Percentiles rank a stretch among this genome's conserved stretches.
phyloP scores from a whole-genome alignment of 1,140 invertebrate genomes.

The Drosophila pectinifera region DNA sequence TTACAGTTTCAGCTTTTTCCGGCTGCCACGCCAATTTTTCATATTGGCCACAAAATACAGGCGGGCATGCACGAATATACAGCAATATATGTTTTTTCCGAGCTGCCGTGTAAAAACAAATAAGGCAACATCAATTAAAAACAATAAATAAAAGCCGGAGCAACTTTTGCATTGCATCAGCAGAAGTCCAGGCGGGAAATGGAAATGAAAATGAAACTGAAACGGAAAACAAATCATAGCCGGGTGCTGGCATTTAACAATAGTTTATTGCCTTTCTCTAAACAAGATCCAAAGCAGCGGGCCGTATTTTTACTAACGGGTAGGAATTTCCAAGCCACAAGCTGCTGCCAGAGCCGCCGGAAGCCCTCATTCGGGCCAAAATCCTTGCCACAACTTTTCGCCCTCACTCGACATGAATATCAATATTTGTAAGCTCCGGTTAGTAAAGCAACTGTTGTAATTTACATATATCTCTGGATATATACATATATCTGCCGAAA shows the following conservation, averaged over 20 bases:
- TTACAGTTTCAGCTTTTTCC: slow-evolving; percentile 21
- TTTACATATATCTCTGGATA: slow-evolving; percentile 63
- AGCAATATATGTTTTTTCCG: slow-evolving; percentile 2
- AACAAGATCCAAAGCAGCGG: slow-evolving; percentile 23
- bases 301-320: slow-evolving; percentile 11
- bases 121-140: slow-evolving; percentile 49
- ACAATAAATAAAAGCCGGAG: slow-evolving; percentile 45
- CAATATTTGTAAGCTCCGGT: slow-evolving; percentile 73
- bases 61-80: slow-evolving; percentile 1
- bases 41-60: slow-evolving; percentile 2
- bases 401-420: slow-evolving; percentile 45
- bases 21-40: slow-evolving; percentile 20
- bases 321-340: slow-evolving; percentile 46
- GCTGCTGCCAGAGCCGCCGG: slow-evolving; percentile 49
- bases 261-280: slow-evolving; percentile 57
- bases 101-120: slow-evolving; percentile 37
- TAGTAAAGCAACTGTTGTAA: slow-evolving; percentile 68
- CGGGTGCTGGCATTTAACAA: slow-evolving; percentile 35
- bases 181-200: slow-evolving; percentile 13
- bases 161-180: slow-evolving; percentile 43
- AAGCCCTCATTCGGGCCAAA: not conserved
- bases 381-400: slow-evolving; percentile 34
- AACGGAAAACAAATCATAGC: slow-evolving; percentile 47
- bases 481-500: not conserved
- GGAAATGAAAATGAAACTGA: slow-evolving; percentile 32